Percentiles rank a stretch among this genome's conserved stretches.
Evolutionary conservation across 2,113 vertebrate genomes (phyloP).

Genomic region (Motacilla tschutschensis): DNA sequence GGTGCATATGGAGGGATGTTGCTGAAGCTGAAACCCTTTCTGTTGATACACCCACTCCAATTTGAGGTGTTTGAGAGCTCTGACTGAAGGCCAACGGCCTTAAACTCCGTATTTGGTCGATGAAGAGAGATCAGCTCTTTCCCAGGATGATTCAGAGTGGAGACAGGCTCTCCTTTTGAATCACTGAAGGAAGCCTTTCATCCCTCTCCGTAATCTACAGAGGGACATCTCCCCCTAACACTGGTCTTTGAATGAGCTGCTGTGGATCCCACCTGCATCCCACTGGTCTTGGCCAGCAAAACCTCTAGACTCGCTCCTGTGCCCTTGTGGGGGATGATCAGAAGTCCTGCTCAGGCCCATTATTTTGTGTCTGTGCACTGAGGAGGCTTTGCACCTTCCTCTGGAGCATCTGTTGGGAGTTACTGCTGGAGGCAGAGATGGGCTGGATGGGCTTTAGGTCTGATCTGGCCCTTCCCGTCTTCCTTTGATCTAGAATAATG

Average conservation of each 20-base stretch:
- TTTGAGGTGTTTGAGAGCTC: background rate
- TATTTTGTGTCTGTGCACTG: background rate
- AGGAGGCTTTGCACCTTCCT: background rate
- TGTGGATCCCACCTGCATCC: background rate
- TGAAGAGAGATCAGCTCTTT: background rate
- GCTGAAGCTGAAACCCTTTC: background rate
- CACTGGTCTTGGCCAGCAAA: background rate
- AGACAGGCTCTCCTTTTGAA: slow-evolving; percentile 8
- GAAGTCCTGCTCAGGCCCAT: background rate
- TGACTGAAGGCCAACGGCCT: background rate
- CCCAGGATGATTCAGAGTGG: background rate
- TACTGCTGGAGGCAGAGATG: background rate
- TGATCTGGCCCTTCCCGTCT: background rate
- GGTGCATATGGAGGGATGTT: background rate
- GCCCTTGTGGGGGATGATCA: background rate
- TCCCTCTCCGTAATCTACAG: background rate
- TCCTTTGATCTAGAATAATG: slow-evolving; percentile 2
- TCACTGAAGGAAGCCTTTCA: slow-evolving; percentile 35
- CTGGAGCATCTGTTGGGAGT: background rate
- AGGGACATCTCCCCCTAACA: background rate
- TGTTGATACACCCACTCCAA: background rate
- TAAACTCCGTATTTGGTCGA: background rate
- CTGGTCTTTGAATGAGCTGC: background rate
- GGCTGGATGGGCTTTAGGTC: background rate
- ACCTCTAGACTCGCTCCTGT: background rate